Conservation (phyloP, 92 coral and sea anemone species). For the Phenganax marumi region DNA sequence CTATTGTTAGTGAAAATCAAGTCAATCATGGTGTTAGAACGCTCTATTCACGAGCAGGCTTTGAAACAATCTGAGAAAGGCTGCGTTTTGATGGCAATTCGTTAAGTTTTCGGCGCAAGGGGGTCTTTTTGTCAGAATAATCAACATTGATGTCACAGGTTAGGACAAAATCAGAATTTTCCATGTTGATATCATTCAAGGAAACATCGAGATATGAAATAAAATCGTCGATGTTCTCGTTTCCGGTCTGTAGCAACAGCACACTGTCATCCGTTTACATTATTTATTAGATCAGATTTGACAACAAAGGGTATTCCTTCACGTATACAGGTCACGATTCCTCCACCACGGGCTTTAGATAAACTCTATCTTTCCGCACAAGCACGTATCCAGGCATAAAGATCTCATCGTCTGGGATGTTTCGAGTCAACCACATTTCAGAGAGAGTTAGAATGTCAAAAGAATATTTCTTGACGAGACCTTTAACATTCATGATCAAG, state of each 20-base stretch:
- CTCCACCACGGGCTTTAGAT: neutral
- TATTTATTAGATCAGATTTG: too few relatives aligned
- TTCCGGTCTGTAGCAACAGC: too few relatives aligned
- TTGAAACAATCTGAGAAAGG: neutral
- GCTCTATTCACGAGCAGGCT: neutral
- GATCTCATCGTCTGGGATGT: neutral
- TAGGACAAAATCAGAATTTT: too few relatives aligned
- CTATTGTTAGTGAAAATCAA: neutral
- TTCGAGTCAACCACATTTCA: conserved; percentile 10
- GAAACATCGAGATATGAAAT: too few relatives aligned
- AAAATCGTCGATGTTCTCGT: too few relatives aligned
- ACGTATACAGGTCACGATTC: neutral
- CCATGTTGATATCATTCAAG: too few relatives aligned
- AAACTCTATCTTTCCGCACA: neutral
- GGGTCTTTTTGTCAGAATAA: too few relatives aligned
- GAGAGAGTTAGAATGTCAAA: neutral
- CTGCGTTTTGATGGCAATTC: too few relatives aligned
- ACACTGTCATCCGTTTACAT: too few relatives aligned
- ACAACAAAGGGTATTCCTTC: neutral
- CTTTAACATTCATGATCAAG: conserved; percentile 10
- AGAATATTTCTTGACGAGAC: conserved; percentile 8
- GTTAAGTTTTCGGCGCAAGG: too few relatives aligned
- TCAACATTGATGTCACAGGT: too few relatives aligned
- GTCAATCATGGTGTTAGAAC: neutral
- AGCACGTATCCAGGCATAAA: neutral